Evolutionary conservation across 2,888 invertebrate genomes (phyloP).

Genomic region (Rhopalosiphum nymphaeae): DNA sequence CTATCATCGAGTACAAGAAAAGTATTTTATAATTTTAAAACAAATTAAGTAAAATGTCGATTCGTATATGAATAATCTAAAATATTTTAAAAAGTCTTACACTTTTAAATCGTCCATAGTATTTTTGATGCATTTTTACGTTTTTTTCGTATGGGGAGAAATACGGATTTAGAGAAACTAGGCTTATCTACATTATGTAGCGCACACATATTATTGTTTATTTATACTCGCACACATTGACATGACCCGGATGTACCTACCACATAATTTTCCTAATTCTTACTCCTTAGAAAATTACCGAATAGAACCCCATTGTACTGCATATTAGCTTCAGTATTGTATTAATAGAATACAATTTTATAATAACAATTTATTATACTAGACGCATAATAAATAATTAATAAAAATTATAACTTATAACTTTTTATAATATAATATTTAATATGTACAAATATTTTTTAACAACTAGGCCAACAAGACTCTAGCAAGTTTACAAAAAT

Average conservation of each 20-base stretch:
- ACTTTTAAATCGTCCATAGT: neutral
- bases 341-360: neutral
- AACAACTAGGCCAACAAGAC: slow-evolving; percentile 4
- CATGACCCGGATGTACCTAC: no score
- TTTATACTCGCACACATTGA: no score
- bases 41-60: neutral
- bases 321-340: neutral
- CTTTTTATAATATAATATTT: neutral
- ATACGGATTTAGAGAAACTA: no score
- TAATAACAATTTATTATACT: neutral
- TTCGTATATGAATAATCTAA: neutral
- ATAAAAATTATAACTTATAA: neutral
- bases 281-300: no score
- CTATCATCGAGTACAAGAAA: neutral
- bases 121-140: neutral
- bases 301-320: neutral
- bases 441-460: neutral
- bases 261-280: no score
- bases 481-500: slow-evolving; percentile 30
- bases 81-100: neutral
- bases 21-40: neutral
- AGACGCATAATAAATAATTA: neutral
- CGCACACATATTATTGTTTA: no score
- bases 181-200: no score
- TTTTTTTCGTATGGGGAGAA: no score